Percentiles rank a stretch among this genome's conserved stretches.
These are phyloP conservation scores for Dipodomys spectabilis DNA, from an alignment of 2,113 vertebrate species.

Conservation along the genomic window DNA sequence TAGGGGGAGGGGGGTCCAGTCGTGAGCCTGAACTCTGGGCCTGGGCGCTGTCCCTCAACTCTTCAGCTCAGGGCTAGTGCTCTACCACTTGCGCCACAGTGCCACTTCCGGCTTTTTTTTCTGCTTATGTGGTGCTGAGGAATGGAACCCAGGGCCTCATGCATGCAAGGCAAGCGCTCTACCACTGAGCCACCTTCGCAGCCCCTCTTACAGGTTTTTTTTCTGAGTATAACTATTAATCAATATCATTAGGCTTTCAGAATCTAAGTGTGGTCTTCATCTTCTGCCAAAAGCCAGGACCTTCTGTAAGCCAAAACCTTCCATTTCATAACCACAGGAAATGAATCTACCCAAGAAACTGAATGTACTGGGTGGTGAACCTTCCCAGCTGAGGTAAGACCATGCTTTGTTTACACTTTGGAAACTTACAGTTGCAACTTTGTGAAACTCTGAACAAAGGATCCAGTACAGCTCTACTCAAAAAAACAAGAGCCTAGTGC, in stretches of 20 bases:
- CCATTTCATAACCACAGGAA: background rate
- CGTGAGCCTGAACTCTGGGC: too few species aligned
- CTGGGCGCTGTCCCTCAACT: too few species aligned
- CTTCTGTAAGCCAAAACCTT: background rate
- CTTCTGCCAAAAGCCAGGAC: background rate
- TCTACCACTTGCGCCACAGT: too few species aligned
- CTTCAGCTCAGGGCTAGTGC: too few species aligned
- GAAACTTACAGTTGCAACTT: background rate
- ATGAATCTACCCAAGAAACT: background rate
- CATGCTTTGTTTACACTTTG: background rate
- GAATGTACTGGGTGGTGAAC: background rate
- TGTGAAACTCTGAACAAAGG: background rate
- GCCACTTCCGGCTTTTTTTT: too few species aligned
- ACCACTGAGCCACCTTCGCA: too few species aligned
- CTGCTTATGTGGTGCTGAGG: too few species aligned
- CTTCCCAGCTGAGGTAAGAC: background rate
- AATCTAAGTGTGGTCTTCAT: too few species aligned
- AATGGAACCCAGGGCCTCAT: too few species aligned
- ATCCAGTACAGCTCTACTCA: background rate
- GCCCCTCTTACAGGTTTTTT: background rate
- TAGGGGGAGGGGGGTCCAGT: too few species aligned
- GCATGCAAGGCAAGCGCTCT: too few species aligned
- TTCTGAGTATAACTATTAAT: background rate
- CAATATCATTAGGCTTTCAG: background rate
- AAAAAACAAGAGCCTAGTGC: background rate